Conservation (phyloP, 2,888 invertebrate genomes). For the Scaeva pyrastri region DNA sequence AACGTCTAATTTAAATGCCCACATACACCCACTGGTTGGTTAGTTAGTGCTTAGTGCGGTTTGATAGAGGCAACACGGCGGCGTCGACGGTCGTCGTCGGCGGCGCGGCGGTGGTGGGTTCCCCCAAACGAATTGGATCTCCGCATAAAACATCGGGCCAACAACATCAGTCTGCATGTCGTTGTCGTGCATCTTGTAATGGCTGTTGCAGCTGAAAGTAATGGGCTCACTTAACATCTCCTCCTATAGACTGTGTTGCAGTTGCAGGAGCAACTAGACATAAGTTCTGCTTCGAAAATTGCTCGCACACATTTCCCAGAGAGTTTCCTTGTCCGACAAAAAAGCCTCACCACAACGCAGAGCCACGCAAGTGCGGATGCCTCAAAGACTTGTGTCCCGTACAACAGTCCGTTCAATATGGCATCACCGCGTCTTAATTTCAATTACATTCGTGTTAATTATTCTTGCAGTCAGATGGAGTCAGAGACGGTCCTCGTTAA, state of each 20-base stretch:
- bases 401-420: conserved; percentile 48
- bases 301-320: conserved; percentile 50
- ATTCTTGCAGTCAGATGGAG: conserved; percentile 54
- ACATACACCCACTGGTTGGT: conserved; percentile 44
- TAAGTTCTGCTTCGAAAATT: conserved; percentile 40
- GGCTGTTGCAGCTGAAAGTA: conserved; percentile 58
- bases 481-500: neutral
- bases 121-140: conserved; percentile 35
- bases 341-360: conserved; percentile 38
- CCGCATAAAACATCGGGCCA: conserved; percentile 25
- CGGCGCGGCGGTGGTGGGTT: neutral
- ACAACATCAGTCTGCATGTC: conserved; percentile 59
- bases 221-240: conserved; percentile 57
- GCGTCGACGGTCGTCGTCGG: too few relatives aligned
- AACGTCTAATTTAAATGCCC: conserved; percentile 55
- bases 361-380: conserved; percentile 40
- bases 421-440: conserved; percentile 52
- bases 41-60: neutral
- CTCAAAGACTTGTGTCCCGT: conserved; percentile 42
- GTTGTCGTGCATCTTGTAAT: conserved; percentile 73
- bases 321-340: neutral
- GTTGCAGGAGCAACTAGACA: conserved; percentile 45
- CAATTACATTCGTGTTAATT: conserved; percentile 72
- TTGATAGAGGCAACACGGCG: too few relatives aligned
- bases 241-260: neutral